Evolutionary conservation across 2,888 invertebrate species (phyloP).

Genomic region (Boloria selene): DNA sequence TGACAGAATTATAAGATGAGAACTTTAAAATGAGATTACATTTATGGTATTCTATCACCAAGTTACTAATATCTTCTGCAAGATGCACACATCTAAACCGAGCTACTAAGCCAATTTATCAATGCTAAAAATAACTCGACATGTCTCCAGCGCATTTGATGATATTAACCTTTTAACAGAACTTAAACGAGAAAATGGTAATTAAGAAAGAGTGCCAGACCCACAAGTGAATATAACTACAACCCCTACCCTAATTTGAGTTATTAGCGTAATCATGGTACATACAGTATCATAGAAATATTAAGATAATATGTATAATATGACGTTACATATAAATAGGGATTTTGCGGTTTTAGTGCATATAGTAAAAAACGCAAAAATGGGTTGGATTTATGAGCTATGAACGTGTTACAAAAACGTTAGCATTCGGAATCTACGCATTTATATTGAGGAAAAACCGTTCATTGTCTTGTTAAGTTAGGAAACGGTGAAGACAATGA

Average conservation of each 20-base stretch:
- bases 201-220: constrained; percentile 26
- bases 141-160: constrained; percentile 73
- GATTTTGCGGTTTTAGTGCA: constrained; percentile 69
- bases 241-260: not conserved
- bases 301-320: not conserved
- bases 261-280: not conserved
- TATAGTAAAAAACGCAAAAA: constrained; percentile 53
- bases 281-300: not conserved
- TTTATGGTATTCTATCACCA: constrained; percentile 40
- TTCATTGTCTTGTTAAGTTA: constrained; percentile 68
- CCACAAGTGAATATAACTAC: constrained; percentile 6
- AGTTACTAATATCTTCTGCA: constrained; percentile 45
- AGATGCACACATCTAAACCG: constrained; percentile 75
- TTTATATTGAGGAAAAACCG: constrained; percentile 67
- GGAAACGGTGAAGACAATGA: constrained; percentile 75
- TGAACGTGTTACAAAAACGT: constrained; percentile 50
- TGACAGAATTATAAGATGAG: too few species aligned
- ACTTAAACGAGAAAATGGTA: constrained; percentile 54
- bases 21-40: too few species aligned
- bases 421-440: constrained; percentile 63
- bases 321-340: constrained; percentile 60
- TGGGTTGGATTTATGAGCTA: constrained; percentile 44
- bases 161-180: constrained; percentile 76
- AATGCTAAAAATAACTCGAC: constrained; percentile 79
- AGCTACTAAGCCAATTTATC: constrained; percentile 81